Evolutionary conservation across 2,888 invertebrate genomes (phyloP).

Genomic region (Agonopterix alstromeriana): DNA sequence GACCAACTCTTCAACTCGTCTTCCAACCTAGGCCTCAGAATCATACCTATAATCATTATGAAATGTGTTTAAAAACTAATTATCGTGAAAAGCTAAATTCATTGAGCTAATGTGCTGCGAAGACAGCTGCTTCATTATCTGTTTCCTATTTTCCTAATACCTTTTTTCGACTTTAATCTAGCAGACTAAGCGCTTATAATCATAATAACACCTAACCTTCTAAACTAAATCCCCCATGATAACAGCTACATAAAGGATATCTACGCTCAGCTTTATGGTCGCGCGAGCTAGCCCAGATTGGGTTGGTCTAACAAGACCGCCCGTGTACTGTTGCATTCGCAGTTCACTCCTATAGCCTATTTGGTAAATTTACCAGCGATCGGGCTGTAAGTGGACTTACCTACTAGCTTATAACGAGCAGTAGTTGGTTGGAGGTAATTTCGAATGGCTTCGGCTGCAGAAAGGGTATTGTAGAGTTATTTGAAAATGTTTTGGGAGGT

Average conservation of each 20-base stretch:
- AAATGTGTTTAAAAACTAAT: too few species aligned
- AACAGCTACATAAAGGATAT: neutral
- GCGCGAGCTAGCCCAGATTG: conserved; percentile 46
- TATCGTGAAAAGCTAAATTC: too few species aligned
- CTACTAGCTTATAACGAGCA: conserved; percentile 18
- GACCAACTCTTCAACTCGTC: too few species aligned
- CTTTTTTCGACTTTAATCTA: too few species aligned
- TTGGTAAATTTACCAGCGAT: conserved; percentile 56
- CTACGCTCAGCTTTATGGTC: conserved; percentile 26
- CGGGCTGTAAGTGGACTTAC: conserved; percentile 24
- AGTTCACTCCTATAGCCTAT: conserved; percentile 51
- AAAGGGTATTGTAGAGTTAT: neutral
- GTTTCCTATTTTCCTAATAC: too few species aligned
- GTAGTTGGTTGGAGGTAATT: neutral
- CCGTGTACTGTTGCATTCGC: conserved; percentile 45
- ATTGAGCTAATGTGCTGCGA: too few species aligned
- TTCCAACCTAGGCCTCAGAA: too few species aligned
- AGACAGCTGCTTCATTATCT: too few species aligned
- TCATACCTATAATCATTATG: too few species aligned
- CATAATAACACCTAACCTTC: too few species aligned
- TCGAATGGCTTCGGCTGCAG: neutral
- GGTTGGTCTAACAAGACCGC: conserved; percentile 53
- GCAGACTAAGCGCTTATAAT: too few species aligned
- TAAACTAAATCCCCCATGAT: too few species aligned
- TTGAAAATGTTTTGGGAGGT: neutral